Base-by-base conservation (phyloP, 2,797 vertebrate genomes). In the Etheostoma perlongum region DNA sequence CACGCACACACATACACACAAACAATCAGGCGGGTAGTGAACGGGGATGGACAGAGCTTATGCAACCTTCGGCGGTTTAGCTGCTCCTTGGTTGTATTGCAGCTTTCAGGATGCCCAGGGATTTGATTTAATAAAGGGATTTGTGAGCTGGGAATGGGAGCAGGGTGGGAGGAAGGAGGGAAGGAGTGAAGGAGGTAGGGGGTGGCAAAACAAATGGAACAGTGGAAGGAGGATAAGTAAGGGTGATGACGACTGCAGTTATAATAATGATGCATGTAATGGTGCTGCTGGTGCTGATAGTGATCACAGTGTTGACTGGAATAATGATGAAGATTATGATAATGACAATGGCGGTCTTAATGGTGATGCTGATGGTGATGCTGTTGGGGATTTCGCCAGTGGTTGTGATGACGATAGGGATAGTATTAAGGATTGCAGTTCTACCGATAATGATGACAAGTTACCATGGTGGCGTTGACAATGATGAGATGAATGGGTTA, bases 81-180 rank as follows among this genome's bases (percentile, higher is more conserved):
- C 36, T 14, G 42, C 74, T 88, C 82, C 81, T 85, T 78, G 83
- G 85, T 86, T 75, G 82, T 85, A 86, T 68, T 87, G 82, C 68
- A 78, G 85, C 76, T 83, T 87, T 58, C 59, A 62, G 82, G 72
- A 79, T 40, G 75, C 72, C 57, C n/a, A 14, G 79, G 87, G 88
- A 92, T 88, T 90, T 86, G 81, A 91, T 91, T 90, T 89, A 87
- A 90, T 91, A 89, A 90, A 90, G 72, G 84, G 91, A 91, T 88
- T 87, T 91, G 81, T 57, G 79, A 84, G 65, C 66, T 68, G 74
- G 70, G 74, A 83, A 72, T 44, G 42, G 69, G 72, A 74, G 55
- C 21, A 51, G 13, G 69, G 53, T 21, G 64, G 67, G 42, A 79
- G 76, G 65, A 66, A 60, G 52, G 62, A 48, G 15, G 30, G 55